Evolutionary conservation across 2,113 vertebrate genomes (phyloP), one percentile per base, ranked within the genome.

Genomic region (Amia ocellicauda): DNA sequence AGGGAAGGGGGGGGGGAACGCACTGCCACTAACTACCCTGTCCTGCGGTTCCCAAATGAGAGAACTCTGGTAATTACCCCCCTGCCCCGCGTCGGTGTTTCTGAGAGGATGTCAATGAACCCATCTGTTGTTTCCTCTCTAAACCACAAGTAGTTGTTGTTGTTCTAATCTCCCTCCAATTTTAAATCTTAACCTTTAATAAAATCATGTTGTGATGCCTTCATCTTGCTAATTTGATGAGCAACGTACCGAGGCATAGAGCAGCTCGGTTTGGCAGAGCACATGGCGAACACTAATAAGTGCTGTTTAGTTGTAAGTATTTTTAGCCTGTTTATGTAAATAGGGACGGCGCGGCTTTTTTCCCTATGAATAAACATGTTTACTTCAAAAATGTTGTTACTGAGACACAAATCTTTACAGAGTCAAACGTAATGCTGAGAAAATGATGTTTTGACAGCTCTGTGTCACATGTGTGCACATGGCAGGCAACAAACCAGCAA

Each of bases 291-390:
- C 51, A 27, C n/a, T 22, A 23, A 54, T 54, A 27, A 22, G 20
- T 54, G 51, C 22, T 54, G 24, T 23, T 11, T 5, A 5, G 3
- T 24, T 54, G 51, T 10, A 13, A 27, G n/a, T 23, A 54, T 50
- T 54, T 54, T 54, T 54, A 54, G 20, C 3, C 2, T 54, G 22
- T 24, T 54, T 54, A 54, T 54, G 51, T 54, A 54, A 54, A 54
- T 54, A 23, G 51, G 51, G 7, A 3, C n/a, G 22, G 51, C 51
- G 24, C 51, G 4, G 51, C 51, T 54, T 54, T 54, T 9, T 14
- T 27, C n/a, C 51, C 51, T 54, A 54, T 54, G 51, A 54, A 54
- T 54, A 54, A 54, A 54, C n/a, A 54, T 54, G 51, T 54, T 54
- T 5, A 54, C 20, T 54, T 22, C 51, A 23, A 54, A 47, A 54